phyloP scores from a whole-genome alignment of 2,888 invertebrate genomes.

The Danaus chrysippus region DNA sequence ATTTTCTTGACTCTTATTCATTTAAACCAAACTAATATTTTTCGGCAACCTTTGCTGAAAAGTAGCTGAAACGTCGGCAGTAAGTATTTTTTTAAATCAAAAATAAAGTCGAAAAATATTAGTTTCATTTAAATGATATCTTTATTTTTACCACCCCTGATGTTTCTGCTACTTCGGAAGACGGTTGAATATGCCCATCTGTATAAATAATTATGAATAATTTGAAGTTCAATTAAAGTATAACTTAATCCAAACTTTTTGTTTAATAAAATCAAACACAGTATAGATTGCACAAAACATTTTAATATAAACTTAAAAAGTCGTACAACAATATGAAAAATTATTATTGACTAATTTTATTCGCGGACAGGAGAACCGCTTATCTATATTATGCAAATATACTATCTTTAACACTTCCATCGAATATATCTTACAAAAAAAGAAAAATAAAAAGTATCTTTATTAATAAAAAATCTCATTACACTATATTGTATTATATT shows the following conservation, averaged over 20 bases:
- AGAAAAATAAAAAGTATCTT: slow-evolving; percentile 75
- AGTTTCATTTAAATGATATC: no score
- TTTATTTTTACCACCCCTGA: no score
- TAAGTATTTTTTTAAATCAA: no score
- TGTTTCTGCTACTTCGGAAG: no score
- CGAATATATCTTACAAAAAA: slow-evolving; percentile 80
- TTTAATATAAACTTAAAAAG: slow-evolving; percentile 93
- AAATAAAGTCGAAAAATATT: no score
- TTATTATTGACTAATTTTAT: slow-evolving; percentile 87
- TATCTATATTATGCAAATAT: slow-evolving; percentile 83
- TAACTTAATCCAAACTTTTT: slow-evolving; percentile 4
- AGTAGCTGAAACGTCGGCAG: no score
- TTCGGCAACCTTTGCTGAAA: no score
- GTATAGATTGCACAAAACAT: slow-evolving; percentile 87
- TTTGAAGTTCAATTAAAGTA: no score
- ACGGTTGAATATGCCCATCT: no score
- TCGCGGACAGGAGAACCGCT: slow-evolving; percentile 84
- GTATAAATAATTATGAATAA: no score
- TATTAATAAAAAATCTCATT: slow-evolving; percentile 78
- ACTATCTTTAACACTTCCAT: slow-evolving; percentile 81
- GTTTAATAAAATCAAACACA: slow-evolving; percentile 20
- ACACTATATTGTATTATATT: slow-evolving; percentile 74
- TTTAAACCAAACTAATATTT: no score
- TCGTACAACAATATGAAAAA: slow-evolving; percentile 92
- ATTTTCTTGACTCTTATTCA: no score